A percentile compares a stretch with the other conserved stretches of the same genome.
These are phyloP conservation scores for Arvicanthis niloticus DNA, from an alignment of 2,113 vertebrate genomes.

Conservation along the genomic window DNA sequence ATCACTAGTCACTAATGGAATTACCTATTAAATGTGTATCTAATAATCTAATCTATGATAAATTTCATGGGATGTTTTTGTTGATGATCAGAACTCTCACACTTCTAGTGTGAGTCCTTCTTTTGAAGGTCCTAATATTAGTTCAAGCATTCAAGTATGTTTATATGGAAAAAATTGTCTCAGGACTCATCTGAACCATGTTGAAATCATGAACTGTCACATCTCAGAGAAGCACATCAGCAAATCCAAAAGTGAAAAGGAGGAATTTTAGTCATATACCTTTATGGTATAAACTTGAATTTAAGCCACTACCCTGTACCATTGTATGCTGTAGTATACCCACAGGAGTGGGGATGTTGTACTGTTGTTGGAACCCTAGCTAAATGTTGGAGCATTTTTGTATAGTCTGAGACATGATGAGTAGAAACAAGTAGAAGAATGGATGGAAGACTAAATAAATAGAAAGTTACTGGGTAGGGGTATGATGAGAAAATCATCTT, in stretches of 20 bases:
- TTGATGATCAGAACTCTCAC: not conserved
- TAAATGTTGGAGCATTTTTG: not conserved
- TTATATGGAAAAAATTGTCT: not conserved
- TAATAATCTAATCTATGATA: not conserved
- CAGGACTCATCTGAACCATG: not conserved
- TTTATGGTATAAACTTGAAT: not conserved
- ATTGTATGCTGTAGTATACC: not conserved
- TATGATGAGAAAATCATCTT: not conserved
- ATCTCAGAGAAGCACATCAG: not conserved
- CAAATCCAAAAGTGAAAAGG: not conserved
- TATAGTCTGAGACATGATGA: rapidly evolving
- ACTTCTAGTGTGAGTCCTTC: not conserved
- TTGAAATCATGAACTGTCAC: not conserved
- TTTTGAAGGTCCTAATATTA: not conserved
- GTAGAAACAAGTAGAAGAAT: not conserved
- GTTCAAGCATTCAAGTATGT: not conserved
- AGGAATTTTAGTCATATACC: not conserved
- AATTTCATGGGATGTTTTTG: not conserved
- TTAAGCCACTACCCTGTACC: not conserved
- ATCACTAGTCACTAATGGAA: not conserved
- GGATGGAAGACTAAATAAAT: not conserved
- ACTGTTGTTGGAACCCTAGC: not conserved
- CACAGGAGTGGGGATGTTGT: not conserved
- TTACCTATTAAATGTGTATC: not conserved
- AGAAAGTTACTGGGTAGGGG: not conserved